Conservation (phyloP, 2,797 vertebrate species). For the Microhierax caerulescens region DNA sequence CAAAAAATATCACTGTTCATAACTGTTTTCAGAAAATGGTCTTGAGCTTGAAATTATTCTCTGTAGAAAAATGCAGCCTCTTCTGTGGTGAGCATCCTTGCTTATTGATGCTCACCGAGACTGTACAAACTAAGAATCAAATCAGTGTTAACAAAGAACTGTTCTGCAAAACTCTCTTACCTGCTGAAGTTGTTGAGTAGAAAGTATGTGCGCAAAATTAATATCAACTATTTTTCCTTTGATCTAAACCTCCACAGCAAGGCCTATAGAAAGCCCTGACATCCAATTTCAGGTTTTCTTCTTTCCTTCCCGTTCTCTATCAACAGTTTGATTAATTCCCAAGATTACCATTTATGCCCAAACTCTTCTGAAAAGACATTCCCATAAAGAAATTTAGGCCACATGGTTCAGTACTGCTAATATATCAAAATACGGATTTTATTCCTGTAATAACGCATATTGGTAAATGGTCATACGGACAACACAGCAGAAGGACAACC, state of each 20-base stretch:
- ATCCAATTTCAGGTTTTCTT: neutral
- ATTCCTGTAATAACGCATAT: neutral
- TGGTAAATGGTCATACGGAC: neutral
- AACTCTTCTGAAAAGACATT: neutral
- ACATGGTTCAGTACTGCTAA: neutral
- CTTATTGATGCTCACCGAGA: neutral
- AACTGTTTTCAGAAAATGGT: neutral
- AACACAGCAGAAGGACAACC: neutral
- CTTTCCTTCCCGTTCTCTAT: neutral
- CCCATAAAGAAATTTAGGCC: neutral
- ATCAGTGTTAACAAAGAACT: neutral
- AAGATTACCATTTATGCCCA: neutral
- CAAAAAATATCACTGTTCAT: neutral
- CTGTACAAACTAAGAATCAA: neutral
- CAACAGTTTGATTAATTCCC: neutral
- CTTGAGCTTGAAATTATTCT: neutral
- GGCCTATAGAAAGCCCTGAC: neutral
- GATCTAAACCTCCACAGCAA: neutral
- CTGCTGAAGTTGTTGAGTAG: neutral
- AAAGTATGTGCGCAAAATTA: neutral
- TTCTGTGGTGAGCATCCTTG: neutral
- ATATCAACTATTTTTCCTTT: neutral
- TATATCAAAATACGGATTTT: neutral
- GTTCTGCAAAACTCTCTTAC: neutral
- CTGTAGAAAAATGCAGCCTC: neutral